A percentile compares a stretch with the other conserved stretches of the same genome.
Evolutionary conservation across 2,797 vertebrate species (phyloP).

Genomic region (Acrossocheilus fasciatus): DNA sequence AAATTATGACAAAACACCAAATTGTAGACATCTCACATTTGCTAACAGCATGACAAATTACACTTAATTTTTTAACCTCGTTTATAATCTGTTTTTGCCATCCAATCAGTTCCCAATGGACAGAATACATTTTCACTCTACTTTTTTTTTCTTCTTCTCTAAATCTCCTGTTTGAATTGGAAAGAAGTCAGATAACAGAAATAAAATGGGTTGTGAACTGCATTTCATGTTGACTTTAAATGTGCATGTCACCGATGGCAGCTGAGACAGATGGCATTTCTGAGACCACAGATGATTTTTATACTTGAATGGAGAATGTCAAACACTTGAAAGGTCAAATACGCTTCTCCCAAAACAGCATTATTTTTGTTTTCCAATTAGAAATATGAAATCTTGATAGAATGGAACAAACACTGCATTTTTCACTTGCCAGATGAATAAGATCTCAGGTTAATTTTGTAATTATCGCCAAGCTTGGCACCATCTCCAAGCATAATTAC

Average conservation of each 20-base stretch:
- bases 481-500: slow-evolving; percentile 72
- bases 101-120: neutral
- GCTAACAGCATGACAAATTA: neutral
- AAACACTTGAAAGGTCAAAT: slow-evolving; percentile 14
- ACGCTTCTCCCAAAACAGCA: neutral
- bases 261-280: neutral
- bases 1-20: neutral
- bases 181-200: neutral
- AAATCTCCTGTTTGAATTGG: neutral
- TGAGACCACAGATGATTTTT: neutral
- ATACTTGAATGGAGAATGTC: slow-evolving; percentile 19
- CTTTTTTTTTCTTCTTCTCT: neutral
- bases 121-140: neutral
- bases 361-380: slow-evolving; percentile 37
- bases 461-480: slow-evolving; percentile 72
- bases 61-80: neutral
- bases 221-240: slow-evolving; percentile 11
- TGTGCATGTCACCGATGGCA: neutral
- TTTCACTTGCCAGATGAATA: slow-evolving; percentile 57
- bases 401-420: slow-evolving; percentile 59
- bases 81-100: neutral
- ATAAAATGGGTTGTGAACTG: neutral
- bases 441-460: slow-evolving; percentile 74
- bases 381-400: slow-evolving; percentile 57
- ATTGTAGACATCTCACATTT: neutral